A percentile compares a stretch with the other conserved stretches of the same genome.
Evolutionary conservation across 2,113 vertebrate genomes (phyloP).

Genomic region (Rhabdornis inornatus): DNA sequence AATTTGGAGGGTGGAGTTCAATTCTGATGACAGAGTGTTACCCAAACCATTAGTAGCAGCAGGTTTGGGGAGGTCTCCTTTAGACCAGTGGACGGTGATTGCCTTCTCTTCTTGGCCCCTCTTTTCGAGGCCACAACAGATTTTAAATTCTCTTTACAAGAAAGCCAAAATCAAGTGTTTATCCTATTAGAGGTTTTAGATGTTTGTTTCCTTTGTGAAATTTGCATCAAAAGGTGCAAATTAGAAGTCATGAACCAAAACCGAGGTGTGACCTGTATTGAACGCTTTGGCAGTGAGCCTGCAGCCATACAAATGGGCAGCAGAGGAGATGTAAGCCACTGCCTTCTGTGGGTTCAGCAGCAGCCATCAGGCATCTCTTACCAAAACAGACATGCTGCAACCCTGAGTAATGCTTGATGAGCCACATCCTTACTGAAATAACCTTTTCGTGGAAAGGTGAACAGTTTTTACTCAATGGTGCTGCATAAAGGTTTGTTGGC

Average conservation of each 20-base stretch:
- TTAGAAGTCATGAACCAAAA: neutral
- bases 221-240: neutral
- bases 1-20: neutral
- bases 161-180: neutral
- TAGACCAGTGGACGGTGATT: neutral
- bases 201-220: neutral
- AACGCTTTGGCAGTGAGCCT: neutral
- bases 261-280: fast-evolving
- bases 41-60: neutral
- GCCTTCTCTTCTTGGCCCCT: neutral
- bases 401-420: neutral
- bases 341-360: fast-evolving
- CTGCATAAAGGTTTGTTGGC: neutral
- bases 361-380: neutral
- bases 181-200: neutral
- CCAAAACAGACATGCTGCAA: neutral
- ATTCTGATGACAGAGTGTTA: neutral
- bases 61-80: neutral
- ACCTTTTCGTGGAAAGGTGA: neutral
- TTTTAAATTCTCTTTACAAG: neutral
- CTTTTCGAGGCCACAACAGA: neutral
- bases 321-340: neutral
- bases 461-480: neutral
- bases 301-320: fast-evolving
- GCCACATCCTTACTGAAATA: neutral